These are phyloP conservation scores for Parasteatoda tepidariorum DNA, from an alignment of 1,140 invertebrate genomes.

Conservation along the genomic window DNA sequence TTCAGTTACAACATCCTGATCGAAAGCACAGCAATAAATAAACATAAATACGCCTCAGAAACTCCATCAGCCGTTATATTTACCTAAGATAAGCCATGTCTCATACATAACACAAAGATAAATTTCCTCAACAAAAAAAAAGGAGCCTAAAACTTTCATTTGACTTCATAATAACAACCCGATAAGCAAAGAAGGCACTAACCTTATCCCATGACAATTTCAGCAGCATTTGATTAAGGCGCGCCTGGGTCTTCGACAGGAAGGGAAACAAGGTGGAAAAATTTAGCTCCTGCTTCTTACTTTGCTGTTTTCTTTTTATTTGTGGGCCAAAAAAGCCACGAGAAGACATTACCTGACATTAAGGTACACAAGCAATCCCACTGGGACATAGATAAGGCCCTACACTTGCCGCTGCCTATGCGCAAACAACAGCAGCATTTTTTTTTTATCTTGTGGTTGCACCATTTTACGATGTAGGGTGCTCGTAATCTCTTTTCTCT, in stretches of 20 bases:
- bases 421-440: slow-evolving; percentile 1
- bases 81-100: too few relatives aligned
- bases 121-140: too few relatives aligned
- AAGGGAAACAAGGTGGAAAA: background rate
- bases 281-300: too few relatives aligned
- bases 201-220: slow-evolving; percentile 2
- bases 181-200: background rate
- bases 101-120: too few relatives aligned
- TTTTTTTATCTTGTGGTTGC: slow-evolving; percentile 26
- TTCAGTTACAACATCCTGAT: too few relatives aligned
- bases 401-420: background rate
- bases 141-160: too few relatives aligned
- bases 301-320: background rate
- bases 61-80: too few relatives aligned
- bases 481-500: slow-evolving; percentile 39
- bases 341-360: slow-evolving; percentile 51
- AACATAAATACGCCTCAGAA: too few relatives aligned
- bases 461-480: slow-evolving; percentile 24
- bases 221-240: slow-evolving; percentile 7
- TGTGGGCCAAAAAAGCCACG: background rate
- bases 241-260: background rate
- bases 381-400: slow-evolving; percentile 1
- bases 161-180: too few relatives aligned
- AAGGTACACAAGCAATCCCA: slow-evolving; percentile 7
- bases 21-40: too few relatives aligned